Conservation (phyloP, 2,888 invertebrate genomes). For the Maniola hyperantus region DNA sequence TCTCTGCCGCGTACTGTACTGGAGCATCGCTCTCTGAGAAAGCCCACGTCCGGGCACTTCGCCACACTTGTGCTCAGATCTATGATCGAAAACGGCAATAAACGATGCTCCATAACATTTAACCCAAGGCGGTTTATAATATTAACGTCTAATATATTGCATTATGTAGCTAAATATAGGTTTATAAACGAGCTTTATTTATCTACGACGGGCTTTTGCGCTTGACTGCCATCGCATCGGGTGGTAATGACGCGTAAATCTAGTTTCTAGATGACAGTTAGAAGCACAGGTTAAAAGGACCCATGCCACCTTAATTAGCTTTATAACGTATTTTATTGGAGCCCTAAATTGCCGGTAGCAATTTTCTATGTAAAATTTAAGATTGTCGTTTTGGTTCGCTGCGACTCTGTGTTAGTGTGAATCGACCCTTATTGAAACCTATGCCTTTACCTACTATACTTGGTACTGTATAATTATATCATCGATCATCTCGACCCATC, state of each 20-base stretch:
- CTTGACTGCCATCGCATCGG: not conserved
- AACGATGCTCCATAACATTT: slow-evolving; percentile 5
- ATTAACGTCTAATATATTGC: not conserved
- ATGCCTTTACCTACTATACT: no score
- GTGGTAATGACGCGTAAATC: not conserved
- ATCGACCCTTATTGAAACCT: no score
- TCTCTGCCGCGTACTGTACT: no score
- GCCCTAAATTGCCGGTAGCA: not conserved
- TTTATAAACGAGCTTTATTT: slow-evolving; percentile 1
- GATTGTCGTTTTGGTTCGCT: not conserved
- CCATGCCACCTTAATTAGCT: not conserved
- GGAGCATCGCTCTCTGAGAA: slow-evolving; percentile 40
- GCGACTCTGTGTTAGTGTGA: no score
- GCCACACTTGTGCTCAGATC: slow-evolving; percentile 27
- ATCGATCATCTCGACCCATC: no score
- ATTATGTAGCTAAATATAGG: not conserved
- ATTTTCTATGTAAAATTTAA: not conserved
- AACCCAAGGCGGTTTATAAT: not conserved
- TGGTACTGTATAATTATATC: no score
- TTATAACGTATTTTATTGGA: not conserved
- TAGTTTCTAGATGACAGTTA: not conserved
- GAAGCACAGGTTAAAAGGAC: no score
- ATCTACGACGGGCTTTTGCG: not conserved
- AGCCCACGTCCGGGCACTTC: slow-evolving; percentile 40
- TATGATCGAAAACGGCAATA: slow-evolving; percentile 24